Evolutionary conservation across 2,113 vertebrate genomes (phyloP), one percentile per base, ranked within the genome.

Genomic region (Rhagologus leucostigma): DNA sequence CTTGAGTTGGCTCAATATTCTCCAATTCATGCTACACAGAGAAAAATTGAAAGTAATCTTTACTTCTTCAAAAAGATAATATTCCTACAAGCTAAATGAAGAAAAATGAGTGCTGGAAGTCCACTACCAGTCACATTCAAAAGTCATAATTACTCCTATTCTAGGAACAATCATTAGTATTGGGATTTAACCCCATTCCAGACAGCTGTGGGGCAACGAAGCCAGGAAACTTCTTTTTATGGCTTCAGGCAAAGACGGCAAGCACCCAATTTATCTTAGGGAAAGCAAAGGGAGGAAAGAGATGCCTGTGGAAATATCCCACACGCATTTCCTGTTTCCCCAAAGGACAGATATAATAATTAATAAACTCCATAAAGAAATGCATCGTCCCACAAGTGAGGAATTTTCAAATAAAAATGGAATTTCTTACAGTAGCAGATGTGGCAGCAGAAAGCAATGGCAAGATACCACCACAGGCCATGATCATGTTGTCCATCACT

Each of bases 401-500:
- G 42, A 13, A 37, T 65, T 92, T 50, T 42, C 20, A 39, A 93
- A 55, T 26, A 52, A 62, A 91, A 95, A 32, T 2, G 6, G 16
- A 82, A 90, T 71, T 94, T 95, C 99, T 99, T 98, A 99, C 99
- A 35, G 99, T 98, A 92, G 99, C 98, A 3, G 99, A 99, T 8
- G 99, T 99, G 89, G 99, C 99, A 73, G 99, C 99, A 94, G 99
- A 99, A 55, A 99, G 99, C 94, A 99, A 97, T 22, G 99, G 99
- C 91, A 99, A 97, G 96, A 99, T 99, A 71, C 99, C 99, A 95
- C 99, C 99, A 93, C 99, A 99, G 49, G 99, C 98, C 99, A 99
- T 99, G 97, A 99, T 98, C 98, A 99, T 99, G 96, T 99, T 99
- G 98, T 99, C 99, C 97, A 99, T 98, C 97, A 99, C 99, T 98